phyloP scores from a whole-genome alignment of 2,888 invertebrate species.

The Drosophila algonquin region DNA sequence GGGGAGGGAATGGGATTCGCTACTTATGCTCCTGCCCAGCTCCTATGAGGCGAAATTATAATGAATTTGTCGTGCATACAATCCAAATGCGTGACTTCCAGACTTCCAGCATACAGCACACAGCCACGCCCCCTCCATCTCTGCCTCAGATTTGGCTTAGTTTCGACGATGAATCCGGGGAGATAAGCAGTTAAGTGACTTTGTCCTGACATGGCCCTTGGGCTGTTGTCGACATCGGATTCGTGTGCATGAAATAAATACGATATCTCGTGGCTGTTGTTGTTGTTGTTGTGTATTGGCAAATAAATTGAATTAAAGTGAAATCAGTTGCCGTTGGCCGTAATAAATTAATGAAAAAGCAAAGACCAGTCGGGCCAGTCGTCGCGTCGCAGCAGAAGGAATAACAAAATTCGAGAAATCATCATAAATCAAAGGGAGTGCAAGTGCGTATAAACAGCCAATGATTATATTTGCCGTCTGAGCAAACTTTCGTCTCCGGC shows the following conservation, averaged over 20 bases:
- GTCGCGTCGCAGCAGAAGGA: slow-evolving; percentile 21
- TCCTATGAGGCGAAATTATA: slow-evolving; percentile 56
- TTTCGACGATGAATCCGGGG: slow-evolving; percentile 52
- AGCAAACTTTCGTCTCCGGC: slow-evolving; percentile 12
- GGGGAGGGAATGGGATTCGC: background rate
- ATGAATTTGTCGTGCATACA: slow-evolving; percentile 76
- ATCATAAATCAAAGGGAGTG: slow-evolving; percentile 60
- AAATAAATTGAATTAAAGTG: slow-evolving; percentile 79
- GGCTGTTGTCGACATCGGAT: slow-evolving; percentile 31
- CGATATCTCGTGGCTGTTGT: slow-evolving; percentile 26
- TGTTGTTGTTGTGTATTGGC: slow-evolving; percentile 47
- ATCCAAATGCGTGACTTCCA: slow-evolving; percentile 46
- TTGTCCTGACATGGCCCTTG: slow-evolving; percentile 48
- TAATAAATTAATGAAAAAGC: slow-evolving; percentile 73
- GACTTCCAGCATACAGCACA: slow-evolving; percentile 11
- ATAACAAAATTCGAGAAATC: slow-evolving; percentile 56
- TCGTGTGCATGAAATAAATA: slow-evolving; percentile 55
- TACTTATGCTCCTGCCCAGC: background rate
- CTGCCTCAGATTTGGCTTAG: slow-evolving; percentile 59
- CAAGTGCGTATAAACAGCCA: slow-evolving; percentile 26
- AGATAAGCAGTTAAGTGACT: slow-evolving; percentile 76
- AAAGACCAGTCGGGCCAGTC: slow-evolving; percentile 28
- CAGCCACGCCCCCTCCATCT: slow-evolving; percentile 29
- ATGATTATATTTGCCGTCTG: slow-evolving; percentile 19
- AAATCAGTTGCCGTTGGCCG: slow-evolving; percentile 73